A percentile compares a stretch with the other conserved stretches of the same genome.
Evolutionary conservation across 2,888 invertebrate species (phyloP).

Genomic region (Agonopterix arenella): DNA sequence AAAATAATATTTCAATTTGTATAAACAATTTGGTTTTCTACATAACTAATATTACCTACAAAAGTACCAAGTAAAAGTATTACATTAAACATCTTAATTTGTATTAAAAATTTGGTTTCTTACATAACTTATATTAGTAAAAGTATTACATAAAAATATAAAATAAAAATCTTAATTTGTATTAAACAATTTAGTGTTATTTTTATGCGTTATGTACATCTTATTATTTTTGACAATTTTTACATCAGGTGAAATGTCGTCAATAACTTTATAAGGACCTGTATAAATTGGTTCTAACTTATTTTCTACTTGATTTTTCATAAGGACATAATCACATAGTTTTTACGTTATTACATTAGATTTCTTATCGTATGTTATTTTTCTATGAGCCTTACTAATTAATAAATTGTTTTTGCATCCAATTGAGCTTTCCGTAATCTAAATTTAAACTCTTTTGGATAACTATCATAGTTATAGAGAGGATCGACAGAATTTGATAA

Average conservation of each 20-base stretch:
- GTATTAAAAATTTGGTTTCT: no score
- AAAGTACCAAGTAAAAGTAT: no score
- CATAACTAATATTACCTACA: no score
- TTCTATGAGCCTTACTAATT: constrained; percentile 7
- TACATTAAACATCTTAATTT: no score
- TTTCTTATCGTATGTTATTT: constrained; percentile 10
- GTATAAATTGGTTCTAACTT: constrained; percentile 8
- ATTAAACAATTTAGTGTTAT: background rate
- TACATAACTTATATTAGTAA: no score
- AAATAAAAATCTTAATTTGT: no score
- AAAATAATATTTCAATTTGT: no score
- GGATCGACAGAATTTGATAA: no score
- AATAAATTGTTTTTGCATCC: constrained; percentile 15
- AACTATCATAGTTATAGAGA: no score
- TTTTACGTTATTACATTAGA: constrained; percentile 10
- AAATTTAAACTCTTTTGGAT: constrained; percentile 13
- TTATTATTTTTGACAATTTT: background rate
- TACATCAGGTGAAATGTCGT: background rate
- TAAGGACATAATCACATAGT: constrained; percentile 10
- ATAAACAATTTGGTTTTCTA: no score
- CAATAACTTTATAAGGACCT: constrained; percentile 13
- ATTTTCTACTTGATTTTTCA: no score
- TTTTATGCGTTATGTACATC: background rate
- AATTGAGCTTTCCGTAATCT: constrained; percentile 11
- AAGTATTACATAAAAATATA: no score